Evolutionary conservation across 2,888 invertebrate genomes (phyloP).

Genomic region (Punctoribates punctum): DNA sequence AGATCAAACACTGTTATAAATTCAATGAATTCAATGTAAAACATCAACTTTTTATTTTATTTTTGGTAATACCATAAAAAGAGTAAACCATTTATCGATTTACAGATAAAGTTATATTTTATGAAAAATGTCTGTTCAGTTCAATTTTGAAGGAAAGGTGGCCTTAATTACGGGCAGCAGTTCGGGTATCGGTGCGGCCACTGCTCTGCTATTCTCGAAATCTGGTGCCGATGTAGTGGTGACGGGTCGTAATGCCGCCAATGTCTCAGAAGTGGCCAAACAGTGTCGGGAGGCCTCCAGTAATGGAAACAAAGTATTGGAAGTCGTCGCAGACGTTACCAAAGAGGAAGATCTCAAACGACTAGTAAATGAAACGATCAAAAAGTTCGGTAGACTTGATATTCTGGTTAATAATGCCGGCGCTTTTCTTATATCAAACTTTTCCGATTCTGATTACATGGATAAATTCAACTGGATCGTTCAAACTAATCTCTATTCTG

Average conservation of each 20-base stretch:
- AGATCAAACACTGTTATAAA: too few relatives aligned
- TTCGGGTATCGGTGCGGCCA: neutral
- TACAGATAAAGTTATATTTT: too few relatives aligned
- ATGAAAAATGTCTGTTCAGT: too few relatives aligned
- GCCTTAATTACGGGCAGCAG: neutral
- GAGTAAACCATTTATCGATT: too few relatives aligned
- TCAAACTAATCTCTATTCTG: constrained; percentile 16
- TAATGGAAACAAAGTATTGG: constrained; percentile 6
- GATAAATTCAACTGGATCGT: constrained; percentile 4
- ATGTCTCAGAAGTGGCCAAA: neutral
- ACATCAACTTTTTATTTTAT: too few relatives aligned
- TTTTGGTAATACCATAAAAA: too few relatives aligned
- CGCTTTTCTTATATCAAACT: neutral
- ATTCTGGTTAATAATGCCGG: constrained; percentile 43
- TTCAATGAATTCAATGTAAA: too few relatives aligned
- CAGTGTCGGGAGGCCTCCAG: neutral
- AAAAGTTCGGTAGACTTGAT: constrained; percentile 40
- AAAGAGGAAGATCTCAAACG: constrained; percentile 29
- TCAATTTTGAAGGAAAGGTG: too few relatives aligned
- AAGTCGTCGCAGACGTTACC: constrained; percentile 39
- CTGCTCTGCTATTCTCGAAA: neutral
- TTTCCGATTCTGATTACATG: constrained; percentile 28
- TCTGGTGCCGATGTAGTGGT: constrained; percentile 9
- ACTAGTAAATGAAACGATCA: constrained; percentile 30
- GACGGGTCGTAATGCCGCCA: neutral